phyloP scores from a whole-genome alignment of 2,113 vertebrate genomes.

The Chlamydotis undulata region DNA sequence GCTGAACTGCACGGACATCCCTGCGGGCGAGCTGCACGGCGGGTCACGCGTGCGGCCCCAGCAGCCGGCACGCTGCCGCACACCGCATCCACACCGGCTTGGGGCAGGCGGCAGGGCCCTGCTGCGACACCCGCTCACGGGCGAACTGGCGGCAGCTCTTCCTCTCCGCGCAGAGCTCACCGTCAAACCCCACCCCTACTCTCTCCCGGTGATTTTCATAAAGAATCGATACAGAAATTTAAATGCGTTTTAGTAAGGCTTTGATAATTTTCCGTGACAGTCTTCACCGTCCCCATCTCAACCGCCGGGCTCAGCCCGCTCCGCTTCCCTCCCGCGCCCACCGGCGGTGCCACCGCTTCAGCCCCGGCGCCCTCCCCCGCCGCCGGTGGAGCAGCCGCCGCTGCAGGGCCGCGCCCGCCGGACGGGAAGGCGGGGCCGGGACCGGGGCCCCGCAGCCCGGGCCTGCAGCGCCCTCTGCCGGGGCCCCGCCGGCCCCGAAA shows the following conservation, averaged over 20 bases:
- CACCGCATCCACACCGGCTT: fast-evolving
- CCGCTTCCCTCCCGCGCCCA: neutral
- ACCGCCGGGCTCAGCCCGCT: fast-evolving
- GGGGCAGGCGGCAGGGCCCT: neutral
- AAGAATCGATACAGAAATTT: neutral
- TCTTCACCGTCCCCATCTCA: fast-evolving
- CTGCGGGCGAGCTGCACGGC: fast-evolving
- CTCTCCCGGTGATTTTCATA: neutral
- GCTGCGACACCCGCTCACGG: fast-evolving
- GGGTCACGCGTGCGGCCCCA: fast-evolving
- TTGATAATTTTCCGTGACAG: neutral
- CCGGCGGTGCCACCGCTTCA: neutral
- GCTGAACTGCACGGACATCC: neutral
- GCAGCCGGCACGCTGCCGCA: fast-evolving
- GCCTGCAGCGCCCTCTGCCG: conserved; percentile 10
- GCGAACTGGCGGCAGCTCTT: neutral
- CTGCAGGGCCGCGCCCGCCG: neutral
- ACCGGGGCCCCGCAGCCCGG: neutral
- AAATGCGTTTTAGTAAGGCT: neutral
- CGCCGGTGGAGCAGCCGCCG: neutral
- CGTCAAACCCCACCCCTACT: neutral
- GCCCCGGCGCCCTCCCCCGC: neutral
- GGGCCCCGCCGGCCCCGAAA: neutral
- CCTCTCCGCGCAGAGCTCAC: neutral
- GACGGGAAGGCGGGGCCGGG: too few relatives aligned